phyloP scores from a whole-genome alignment of 2,113 vertebrate species.

The Brachypteracias leptosomus region DNA sequence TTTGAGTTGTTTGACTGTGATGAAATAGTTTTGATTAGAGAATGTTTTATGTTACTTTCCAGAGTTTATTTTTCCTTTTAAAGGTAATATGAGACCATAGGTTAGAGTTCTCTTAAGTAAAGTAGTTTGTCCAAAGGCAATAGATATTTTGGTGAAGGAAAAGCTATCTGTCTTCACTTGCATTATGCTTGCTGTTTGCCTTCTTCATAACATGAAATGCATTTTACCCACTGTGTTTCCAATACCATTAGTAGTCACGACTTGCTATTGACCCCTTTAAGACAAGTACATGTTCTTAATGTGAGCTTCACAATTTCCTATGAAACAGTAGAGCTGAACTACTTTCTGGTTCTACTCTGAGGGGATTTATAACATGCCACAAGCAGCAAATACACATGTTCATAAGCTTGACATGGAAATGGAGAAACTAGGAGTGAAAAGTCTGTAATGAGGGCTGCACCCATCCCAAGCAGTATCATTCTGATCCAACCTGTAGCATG shows the following conservation, averaged over 20 bases:
- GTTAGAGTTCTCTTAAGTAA: slow-evolving; percentile 64
- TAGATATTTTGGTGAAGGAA: slow-evolving; percentile 49
- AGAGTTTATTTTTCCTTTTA: slow-evolving; percentile 65
- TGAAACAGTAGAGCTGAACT: not conserved
- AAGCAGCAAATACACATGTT: not conserved
- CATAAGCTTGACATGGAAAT: not conserved
- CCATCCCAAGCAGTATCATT: not conserved
- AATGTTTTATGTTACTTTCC: slow-evolving; percentile 60
- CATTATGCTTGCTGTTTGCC: slow-evolving; percentile 55
- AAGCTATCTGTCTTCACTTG: slow-evolving; percentile 62
- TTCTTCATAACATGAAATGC: slow-evolving; percentile 30
- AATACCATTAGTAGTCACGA: not conserved
- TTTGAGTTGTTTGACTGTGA: slow-evolving; percentile 26
- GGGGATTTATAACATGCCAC: not conserved
- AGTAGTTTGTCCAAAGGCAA: slow-evolving; percentile 67
- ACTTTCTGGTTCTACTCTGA: not conserved
- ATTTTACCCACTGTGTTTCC: slow-evolving; percentile 6
- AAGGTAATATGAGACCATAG: slow-evolving; percentile 67
- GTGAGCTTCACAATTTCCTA: not conserved
- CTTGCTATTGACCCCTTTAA: slow-evolving; percentile 25
- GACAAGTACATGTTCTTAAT: not conserved
- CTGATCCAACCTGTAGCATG: not conserved
- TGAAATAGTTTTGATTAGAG: slow-evolving; percentile 66
- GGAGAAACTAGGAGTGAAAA: not conserved
- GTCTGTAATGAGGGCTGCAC: not conserved